Percentiles rank a stretch among this genome's conserved stretches.
These are phyloP conservation scores for Lophochroa leadbeateri DNA, from an alignment of 2,113 vertebrate species.

Conservation along the genomic window DNA sequence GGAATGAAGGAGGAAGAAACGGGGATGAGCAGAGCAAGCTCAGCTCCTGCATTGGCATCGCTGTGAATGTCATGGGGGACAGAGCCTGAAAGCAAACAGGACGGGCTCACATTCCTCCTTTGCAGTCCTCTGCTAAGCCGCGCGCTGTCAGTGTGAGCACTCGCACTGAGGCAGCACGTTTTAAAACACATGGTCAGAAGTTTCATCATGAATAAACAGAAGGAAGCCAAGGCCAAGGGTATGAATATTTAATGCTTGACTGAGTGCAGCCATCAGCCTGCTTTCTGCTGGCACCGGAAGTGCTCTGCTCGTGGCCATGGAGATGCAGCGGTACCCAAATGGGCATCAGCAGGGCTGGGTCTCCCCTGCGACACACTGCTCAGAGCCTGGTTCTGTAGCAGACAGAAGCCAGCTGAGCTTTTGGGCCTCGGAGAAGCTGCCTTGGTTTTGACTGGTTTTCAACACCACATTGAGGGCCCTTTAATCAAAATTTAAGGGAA, in stretches of 20 bases:
- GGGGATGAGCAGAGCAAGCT: neutral
- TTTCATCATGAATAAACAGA: conserved; percentile 5
- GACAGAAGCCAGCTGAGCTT: neutral
- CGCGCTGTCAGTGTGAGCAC: neutral
- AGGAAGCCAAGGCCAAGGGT: neutral
- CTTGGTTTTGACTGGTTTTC: neutral
- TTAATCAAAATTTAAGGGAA: neutral
- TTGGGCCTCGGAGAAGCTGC: neutral
- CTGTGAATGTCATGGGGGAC: neutral
- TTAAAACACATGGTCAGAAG: neutral
- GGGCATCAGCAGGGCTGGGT: neutral
- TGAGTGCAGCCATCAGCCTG: neutral
- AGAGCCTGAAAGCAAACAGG: neutral
- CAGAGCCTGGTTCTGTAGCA: neutral
- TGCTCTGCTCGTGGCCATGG: neutral
- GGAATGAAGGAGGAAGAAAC: neutral
- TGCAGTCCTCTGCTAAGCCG: neutral
- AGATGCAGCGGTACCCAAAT: neutral
- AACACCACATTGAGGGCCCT: accelerated
- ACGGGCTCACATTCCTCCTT: neutral
- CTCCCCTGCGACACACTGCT: neutral
- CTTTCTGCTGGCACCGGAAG: neutral
- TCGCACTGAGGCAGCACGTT: neutral
- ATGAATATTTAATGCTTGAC: neutral
- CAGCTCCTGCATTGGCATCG: accelerated